phyloP scores from a whole-genome alignment of 30 jellyfish, hydroid and myxozoan genomes.

The Calvadosia cruxmelitensis region DNA sequence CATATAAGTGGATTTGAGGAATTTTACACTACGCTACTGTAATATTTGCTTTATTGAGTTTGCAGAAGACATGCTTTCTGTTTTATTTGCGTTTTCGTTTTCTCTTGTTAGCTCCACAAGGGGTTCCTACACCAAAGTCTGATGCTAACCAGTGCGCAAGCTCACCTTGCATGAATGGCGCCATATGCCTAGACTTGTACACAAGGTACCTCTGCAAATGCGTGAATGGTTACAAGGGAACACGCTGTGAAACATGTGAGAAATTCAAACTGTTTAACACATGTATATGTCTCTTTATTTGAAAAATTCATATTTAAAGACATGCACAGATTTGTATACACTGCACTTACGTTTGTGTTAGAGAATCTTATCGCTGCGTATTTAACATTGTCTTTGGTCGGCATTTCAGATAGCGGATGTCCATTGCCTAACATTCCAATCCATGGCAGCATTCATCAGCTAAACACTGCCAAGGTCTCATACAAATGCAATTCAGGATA shows the following conservation, averaged over 20 bases:
- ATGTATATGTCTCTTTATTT: too few species aligned
- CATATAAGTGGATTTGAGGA: too few species aligned
- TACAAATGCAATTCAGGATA: constrained; percentile 51
- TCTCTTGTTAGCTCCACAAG: constrained; percentile 76
- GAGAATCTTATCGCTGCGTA: too few species aligned
- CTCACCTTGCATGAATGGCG: constrained; percentile 79
- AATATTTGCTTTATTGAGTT: too few species aligned
- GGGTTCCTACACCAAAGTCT: constrained; percentile 42
- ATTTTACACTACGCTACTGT: too few species aligned
- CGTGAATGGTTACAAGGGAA: constrained; percentile 61
- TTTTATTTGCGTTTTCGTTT: too few species aligned
- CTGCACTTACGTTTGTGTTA: too few species aligned
- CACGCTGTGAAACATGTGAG: constrained; percentile 55
- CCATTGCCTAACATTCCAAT: constrained; percentile 56
- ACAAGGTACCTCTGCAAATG: constrained; percentile 60
- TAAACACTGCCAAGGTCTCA: constrained; percentile 11
- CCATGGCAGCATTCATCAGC: constrained; percentile 27
- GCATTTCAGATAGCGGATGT: background rate
- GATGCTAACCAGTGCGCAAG: constrained; percentile 58
- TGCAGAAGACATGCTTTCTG: too few species aligned
- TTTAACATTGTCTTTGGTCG: too few species aligned
- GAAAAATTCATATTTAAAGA: too few species aligned
- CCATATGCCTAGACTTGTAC: constrained; percentile 62
- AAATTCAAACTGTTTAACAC: too few species aligned
- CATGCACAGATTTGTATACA: too few species aligned